A percentile compares a stretch with the other conserved stretches of the same genome.
These are phyloP conservation scores for Nemopilema nomurai DNA, from an alignment of 30 jellyfish, hydroid and myxozoan species.

Conservation along the genomic window DNA sequence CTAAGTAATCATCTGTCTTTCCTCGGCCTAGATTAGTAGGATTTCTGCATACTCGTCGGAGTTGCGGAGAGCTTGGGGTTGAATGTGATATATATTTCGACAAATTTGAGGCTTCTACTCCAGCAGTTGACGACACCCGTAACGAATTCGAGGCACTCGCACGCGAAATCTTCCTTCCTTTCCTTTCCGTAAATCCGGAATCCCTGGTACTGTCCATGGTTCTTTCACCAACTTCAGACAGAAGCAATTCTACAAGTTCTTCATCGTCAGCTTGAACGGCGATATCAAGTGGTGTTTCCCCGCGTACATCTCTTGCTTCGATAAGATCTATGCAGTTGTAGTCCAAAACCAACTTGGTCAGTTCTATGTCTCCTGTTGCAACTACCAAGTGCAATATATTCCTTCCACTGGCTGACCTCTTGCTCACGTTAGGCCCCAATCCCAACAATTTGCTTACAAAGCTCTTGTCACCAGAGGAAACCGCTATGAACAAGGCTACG, in stretches of 20 bases:
- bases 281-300: conserved; percentile 11
- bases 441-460: background rate
- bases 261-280: conserved; percentile 12
- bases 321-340: conserved; percentile 3
- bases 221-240: background rate
- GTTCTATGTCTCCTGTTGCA: conserved; percentile 5
- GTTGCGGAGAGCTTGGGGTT: conserved; percentile 49
- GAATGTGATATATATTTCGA: conserved; percentile 18
- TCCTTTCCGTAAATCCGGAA: background rate
- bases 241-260: background rate
- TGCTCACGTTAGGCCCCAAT: conserved; percentile 10
- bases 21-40: background rate
- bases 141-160: background rate
- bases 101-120: background rate
- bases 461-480: background rate
- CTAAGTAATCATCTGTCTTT: background rate
- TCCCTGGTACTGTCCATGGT: background rate
- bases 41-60: background rate
- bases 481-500: conserved; percentile 46
- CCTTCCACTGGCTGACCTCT: conserved; percentile 53
- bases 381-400: conserved; percentile 39
- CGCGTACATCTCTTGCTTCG: conserved; percentile 4
- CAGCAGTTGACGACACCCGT: background rate
- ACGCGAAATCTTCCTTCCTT: background rate
- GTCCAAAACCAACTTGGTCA: conserved; percentile 12